Evolutionary conservation across 2,113 vertebrate genomes (phyloP).

Genomic region (Rhea americana): DNA sequence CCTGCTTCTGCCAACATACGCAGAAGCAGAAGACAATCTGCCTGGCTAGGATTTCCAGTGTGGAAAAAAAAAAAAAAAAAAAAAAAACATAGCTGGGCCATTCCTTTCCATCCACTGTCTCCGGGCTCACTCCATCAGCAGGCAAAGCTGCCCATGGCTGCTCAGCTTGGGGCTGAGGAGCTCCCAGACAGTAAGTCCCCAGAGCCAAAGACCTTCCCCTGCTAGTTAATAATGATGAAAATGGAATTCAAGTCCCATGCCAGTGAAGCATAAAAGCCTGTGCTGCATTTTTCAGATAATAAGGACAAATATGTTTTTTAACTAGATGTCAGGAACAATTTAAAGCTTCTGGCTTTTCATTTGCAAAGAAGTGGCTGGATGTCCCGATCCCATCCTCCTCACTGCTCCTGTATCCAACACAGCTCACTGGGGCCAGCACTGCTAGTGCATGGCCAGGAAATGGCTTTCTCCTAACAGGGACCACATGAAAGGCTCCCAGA

Average conservation of each 20-base stretch:
- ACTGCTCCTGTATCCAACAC: background rate
- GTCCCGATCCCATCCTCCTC: background rate
- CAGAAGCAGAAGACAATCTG: background rate
- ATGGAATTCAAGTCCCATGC: background rate
- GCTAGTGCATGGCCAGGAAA: slow-evolving; percentile 7
- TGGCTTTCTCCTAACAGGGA: slow-evolving; percentile 27
- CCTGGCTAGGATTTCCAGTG: background rate
- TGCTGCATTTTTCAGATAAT: background rate
- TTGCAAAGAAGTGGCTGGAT: background rate
- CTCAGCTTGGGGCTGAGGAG: background rate
- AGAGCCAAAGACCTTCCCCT: background rate
- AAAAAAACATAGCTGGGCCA: background rate
- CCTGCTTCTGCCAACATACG: background rate
- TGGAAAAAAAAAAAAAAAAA: background rate
- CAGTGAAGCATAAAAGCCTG: background rate
- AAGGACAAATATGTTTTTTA: background rate
- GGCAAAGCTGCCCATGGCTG: background rate
- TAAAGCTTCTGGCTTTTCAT: background rate
- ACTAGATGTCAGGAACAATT: background rate
- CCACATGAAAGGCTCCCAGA: slow-evolving; percentile 55
- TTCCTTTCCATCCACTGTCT: background rate
- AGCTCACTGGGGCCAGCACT: background rate
- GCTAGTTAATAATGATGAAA: background rate
- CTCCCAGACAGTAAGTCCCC: background rate
- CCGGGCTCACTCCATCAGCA: background rate